phyloP scores from a whole-genome alignment of 2,888 invertebrate genomes.

The Clusia tigrina region DNA sequence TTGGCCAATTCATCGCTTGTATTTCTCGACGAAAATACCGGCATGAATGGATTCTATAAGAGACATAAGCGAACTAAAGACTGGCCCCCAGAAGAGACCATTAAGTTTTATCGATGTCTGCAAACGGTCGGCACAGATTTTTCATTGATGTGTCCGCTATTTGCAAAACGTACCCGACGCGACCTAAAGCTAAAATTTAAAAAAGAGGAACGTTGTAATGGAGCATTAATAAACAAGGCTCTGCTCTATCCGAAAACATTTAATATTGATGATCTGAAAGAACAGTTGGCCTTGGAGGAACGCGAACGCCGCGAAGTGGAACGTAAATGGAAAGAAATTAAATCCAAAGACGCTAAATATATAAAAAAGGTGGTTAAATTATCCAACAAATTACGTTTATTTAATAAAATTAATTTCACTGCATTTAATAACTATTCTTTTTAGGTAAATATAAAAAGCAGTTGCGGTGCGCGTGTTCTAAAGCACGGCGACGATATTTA shows the following conservation, averaged over 20 bases:
- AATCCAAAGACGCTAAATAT: slow-evolving; percentile 40
- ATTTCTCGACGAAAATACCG: slow-evolving; percentile 70
- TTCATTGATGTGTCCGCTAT: slow-evolving; percentile 83
- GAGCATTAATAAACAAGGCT: slow-evolving; percentile 78
- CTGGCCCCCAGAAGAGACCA: slow-evolving; percentile 81
- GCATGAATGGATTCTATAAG: slow-evolving; percentile 71
- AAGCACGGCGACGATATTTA: slow-evolving; percentile 50
- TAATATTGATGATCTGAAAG: slow-evolving; percentile 71
- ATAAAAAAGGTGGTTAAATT: slow-evolving; percentile 55
- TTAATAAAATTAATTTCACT: not conserved
- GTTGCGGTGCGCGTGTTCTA: slow-evolving; percentile 47
- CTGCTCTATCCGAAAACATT: slow-evolving; percentile 75
- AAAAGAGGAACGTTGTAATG: slow-evolving; percentile 84
- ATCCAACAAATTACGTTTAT: not conserved
- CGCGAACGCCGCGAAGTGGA: slow-evolving; percentile 48
- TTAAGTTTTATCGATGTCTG: slow-evolving; percentile 90
- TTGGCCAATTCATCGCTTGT: slow-evolving; percentile 73
- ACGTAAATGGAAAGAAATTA: slow-evolving; percentile 47
- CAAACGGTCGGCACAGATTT: slow-evolving; percentile 94
- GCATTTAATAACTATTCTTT: slow-evolving; percentile 13
- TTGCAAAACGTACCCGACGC: slow-evolving; percentile 78
- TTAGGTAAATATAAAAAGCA: slow-evolving; percentile 33
- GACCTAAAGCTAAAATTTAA: slow-evolving; percentile 94
- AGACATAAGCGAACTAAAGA: slow-evolving; percentile 74
- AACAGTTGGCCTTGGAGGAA: slow-evolving; percentile 67